Evolutionary conservation across 1,140 invertebrate genomes (phyloP).

Genomic region (Aphaenogaster rudis): DNA sequence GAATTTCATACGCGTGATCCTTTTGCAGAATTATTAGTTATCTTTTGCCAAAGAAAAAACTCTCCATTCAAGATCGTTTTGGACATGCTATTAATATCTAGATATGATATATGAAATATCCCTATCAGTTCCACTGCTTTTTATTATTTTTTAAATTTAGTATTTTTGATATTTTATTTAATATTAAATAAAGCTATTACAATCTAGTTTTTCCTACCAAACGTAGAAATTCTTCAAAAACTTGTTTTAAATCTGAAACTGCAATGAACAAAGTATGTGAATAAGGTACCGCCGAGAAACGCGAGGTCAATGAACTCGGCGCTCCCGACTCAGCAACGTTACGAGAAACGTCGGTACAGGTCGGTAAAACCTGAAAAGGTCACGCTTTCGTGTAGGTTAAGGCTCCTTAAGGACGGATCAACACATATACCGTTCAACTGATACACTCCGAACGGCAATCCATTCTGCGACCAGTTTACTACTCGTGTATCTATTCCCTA

Average conservation of each 20-base stretch:
- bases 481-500: constrained; percentile 29
- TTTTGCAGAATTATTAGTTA: too few relatives aligned
- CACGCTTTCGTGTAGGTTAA: constrained; percentile 35
- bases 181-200: neutral
- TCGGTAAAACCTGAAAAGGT: constrained; percentile 57
- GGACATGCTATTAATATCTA: neutral
- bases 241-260: neutral
- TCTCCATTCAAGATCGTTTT: neutral
- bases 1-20: too few relatives aligned
- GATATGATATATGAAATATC: neutral
- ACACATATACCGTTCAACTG: constrained; percentile 4
- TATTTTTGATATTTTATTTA: neutral
- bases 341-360: constrained; percentile 20
- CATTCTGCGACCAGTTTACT: constrained; percentile 45
- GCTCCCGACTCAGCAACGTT: neutral
- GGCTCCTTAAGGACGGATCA: constrained; percentile 53
- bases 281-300: neutral
- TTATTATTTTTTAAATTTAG: neutral
- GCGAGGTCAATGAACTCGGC: neutral
- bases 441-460: constrained; percentile 44
- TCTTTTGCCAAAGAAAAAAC: neutral
- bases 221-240: neutral
- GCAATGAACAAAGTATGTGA: neutral
- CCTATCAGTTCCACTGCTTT: neutral
- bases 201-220: neutral